A percentile compares a stretch with the other conserved stretches of the same genome.
Evolutionary conservation across 2,797 vertebrate genomes (phyloP).

Genomic region (Platyrinchus mystaceus): DNA sequence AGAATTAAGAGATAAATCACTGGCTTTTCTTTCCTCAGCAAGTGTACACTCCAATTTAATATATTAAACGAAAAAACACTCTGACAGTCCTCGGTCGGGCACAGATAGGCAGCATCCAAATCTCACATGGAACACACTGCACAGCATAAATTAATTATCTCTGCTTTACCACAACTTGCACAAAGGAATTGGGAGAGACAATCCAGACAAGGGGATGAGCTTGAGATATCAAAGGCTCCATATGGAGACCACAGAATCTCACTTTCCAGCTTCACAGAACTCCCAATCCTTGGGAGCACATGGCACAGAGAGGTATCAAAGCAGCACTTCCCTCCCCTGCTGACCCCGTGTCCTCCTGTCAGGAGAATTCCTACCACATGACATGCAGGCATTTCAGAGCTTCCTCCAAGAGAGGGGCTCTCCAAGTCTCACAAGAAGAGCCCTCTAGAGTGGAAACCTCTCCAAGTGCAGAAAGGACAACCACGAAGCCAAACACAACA

Average conservation of each 20-base stretch:
- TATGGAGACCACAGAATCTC: conserved; percentile 58
- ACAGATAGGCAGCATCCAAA: conserved; percentile 3
- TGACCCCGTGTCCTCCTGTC: not conserved
- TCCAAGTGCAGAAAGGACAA: not conserved
- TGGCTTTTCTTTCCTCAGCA: conserved; percentile 2
- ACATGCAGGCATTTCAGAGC: not conserved
- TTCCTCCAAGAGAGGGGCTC: not conserved
- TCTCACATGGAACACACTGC: not conserved
- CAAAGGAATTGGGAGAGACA: conserved; percentile 62
- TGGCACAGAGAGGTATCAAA: not conserved
- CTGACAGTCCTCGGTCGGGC: not conserved
- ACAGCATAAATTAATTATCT: conserved; percentile 38
- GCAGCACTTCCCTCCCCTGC: conserved; percentile 24
- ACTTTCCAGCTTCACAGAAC: conserved; percentile 31
- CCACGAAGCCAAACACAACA: fast-evolving
- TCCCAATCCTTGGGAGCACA: conserved; percentile 22
- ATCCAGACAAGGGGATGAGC: conserved; percentile 58
- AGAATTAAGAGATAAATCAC: conserved; percentile 55
- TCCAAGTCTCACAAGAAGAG: not conserved
- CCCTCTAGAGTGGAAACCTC: not conserved
- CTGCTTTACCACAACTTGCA: conserved; percentile 45
- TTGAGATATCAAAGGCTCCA: conserved; percentile 69
- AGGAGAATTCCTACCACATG: conserved; percentile 12
- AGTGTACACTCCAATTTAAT: conserved; percentile 24
- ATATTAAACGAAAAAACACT: not conserved